Evolutionary conservation across 2,888 invertebrate species (phyloP), one percentile per base, ranked within the genome.

Genomic region (Mythimna vitellina): DNA sequence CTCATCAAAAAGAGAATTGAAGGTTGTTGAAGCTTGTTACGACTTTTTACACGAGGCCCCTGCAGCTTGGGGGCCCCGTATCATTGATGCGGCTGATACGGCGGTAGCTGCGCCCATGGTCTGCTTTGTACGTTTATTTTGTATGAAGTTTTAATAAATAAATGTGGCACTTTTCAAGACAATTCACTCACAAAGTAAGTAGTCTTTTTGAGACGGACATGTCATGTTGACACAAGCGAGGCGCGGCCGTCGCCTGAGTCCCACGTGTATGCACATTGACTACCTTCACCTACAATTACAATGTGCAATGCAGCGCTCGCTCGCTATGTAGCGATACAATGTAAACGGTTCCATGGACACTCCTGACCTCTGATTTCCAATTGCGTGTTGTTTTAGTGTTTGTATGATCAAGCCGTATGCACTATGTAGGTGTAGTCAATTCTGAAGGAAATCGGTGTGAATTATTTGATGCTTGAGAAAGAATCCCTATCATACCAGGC

Each of bases 231-330:
- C 57, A 35, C 4, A 0, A n/a, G 32, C 6, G n/a, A n/a, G 57
- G 32, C 57, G 22, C 53, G 22, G n/a, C 5, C n/a, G 20, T 32
- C 56, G n/a, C 6, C n/a, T 17, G 1, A 8, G 12, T 12, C 32
- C 22, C 53, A 14, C 22, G 20, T 8, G 22, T 53, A 22, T n/a
- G 1, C 20, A 10, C 20, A 10, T 8, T 57, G 32, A 57, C 32
- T 32, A 32, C 32, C 56, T 29, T 57, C 57, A 10, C 57, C n/a
- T 57, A 57, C 57, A 35, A 20, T n/a, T 32, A 57, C 32, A 57
- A n/a, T 1, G 32, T 12, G n/a, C 12, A 17, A 20, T n/a, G 56
- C 9, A 10, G 5, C 32, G 32, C 20, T 3, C 20, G 20, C 20
- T 3, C 20, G 20, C 9, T 4, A 10, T 10, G 32, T 57, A 9